Evolutionary conservation across 1,140 invertebrate genomes (phyloP).

Genomic region (Trichogramma pretiosum): DNA sequence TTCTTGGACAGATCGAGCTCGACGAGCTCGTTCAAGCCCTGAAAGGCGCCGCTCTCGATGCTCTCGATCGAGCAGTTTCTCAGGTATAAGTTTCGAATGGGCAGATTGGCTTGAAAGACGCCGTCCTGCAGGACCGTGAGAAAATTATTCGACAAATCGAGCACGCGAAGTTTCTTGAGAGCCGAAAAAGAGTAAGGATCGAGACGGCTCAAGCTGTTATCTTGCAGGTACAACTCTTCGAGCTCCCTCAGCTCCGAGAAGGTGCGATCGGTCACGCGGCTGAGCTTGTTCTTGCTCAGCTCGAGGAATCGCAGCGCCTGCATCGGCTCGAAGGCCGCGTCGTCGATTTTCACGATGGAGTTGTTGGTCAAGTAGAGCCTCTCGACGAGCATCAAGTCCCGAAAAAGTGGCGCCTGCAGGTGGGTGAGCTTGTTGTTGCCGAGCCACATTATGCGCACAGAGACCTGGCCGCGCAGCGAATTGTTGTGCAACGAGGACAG

Average conservation of each 20-base stretch:
- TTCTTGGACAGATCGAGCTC: slow-evolving; percentile 68
- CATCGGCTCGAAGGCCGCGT: slow-evolving; percentile 67
- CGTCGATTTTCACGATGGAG: slow-evolving; percentile 68
- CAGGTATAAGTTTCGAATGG: slow-evolving; percentile 50
- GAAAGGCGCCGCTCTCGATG: slow-evolving; percentile 58
- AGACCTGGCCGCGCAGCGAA: slow-evolving; percentile 67
- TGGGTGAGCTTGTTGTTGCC: slow-evolving; percentile 71
- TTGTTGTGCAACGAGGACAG: slow-evolving; percentile 68
- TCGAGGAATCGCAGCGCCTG: slow-evolving; percentile 68
- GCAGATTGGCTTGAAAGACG: slow-evolving; percentile 54
- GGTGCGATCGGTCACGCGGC: slow-evolving; percentile 54
- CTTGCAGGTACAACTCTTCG: slow-evolving; percentile 55
- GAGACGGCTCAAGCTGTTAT: slow-evolving; percentile 50
- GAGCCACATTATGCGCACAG: slow-evolving; percentile 78
- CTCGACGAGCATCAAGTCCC: slow-evolving; percentile 64
- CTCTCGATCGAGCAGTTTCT: slow-evolving; percentile 52
- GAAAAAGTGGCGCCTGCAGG: slow-evolving; percentile 63
- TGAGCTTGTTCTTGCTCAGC: slow-evolving; percentile 65
- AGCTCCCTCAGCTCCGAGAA: slow-evolving; percentile 62
- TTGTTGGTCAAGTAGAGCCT: slow-evolving; percentile 77
- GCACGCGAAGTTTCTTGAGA: slow-evolving; percentile 50
- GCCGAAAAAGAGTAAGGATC: slow-evolving; percentile 52
- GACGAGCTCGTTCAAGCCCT: slow-evolving; percentile 54
- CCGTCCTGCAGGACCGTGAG: slow-evolving; percentile 46
- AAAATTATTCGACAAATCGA: slow-evolving; percentile 57